Evolutionary conservation across 2,797 vertebrate genomes (phyloP).

Genomic region (Luscinia luscinia): DNA sequence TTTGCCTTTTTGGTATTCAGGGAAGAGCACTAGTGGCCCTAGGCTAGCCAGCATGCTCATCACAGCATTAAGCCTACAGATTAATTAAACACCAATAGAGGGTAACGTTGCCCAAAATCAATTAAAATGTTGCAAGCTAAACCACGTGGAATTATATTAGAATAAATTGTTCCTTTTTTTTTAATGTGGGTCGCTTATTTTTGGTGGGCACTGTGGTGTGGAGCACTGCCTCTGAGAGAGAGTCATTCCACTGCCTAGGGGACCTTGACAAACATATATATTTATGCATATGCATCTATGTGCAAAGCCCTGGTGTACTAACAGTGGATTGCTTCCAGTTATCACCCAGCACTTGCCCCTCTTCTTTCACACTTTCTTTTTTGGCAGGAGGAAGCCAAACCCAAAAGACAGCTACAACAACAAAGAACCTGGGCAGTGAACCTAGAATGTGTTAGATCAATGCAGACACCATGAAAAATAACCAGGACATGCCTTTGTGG

Average conservation of each 20-base stretch:
- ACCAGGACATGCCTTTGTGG: slow-evolving; percentile 66
- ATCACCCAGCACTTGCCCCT: neutral
- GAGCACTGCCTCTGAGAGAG: neutral
- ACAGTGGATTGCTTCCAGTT: neutral
- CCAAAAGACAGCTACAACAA: neutral
- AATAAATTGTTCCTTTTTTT: neutral
- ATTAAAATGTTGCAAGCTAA: neutral
- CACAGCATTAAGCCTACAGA: neutral
- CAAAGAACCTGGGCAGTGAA: slow-evolving; percentile 40
- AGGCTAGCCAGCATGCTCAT: neutral
- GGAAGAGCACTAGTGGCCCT: neutral
- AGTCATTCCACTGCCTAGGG: neutral
- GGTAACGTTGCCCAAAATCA: neutral
- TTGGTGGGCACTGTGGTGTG: neutral
- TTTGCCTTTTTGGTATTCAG: neutral
- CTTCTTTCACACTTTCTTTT: slow-evolving; percentile 36
- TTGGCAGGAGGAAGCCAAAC: neutral
- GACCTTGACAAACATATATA: neutral
- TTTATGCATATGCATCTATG: neutral
- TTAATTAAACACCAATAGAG: neutral
- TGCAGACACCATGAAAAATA: slow-evolving; percentile 70
- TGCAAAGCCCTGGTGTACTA: neutral
- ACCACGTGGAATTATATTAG: neutral
- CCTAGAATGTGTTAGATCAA: slow-evolving; percentile 64
- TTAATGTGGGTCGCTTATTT: neutral